Base-by-base conservation (phyloP, 2,888 invertebrate genomes). In the Melolontha melolontha region DNA sequence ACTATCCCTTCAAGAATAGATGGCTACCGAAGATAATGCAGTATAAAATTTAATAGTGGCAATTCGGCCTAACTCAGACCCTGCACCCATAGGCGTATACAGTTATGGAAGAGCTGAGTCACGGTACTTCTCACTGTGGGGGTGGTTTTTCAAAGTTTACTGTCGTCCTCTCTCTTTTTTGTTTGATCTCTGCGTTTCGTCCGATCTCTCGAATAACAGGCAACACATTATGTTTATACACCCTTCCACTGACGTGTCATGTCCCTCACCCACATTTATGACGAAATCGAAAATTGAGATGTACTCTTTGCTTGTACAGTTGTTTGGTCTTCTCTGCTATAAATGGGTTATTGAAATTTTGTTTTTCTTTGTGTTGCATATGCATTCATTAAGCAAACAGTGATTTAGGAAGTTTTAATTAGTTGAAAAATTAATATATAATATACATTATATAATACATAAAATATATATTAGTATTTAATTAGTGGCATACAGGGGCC, bases 71-170 rank as follows among this genome's bases (percentile, higher is more conserved):
- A 47, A 70, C 50, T 71, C 67, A 57, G 70, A 42, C 62, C 71
- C 72, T 70, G 71, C 68, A 66, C 62, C 70, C 67, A 62, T 55
- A 66, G 67, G 62, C 67, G 70, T 62, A 41, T 57, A 42, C 57
- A 65, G 68, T 69, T 72, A 72, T 71, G 70, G 67, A 52, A 66
- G 64, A 69, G 72, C 72, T 75, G 75, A 73, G 67, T 73, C 72
- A 72, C 65, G 47, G 66, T 66, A 66, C 69, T 68, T 70, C 70
- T 73, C 71, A 62, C 67, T 71, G 70, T 67, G 69, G 70, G 72
- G 72, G 72, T 70, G 69, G 52, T 68, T 73, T 71, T 72, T 72
- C 66, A 64, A 64, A 62, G 59, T 62, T 62, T 62, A 47, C 34
- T 62, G 59, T 39, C 47, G 47, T n/a, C 22, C 47, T 34, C 47